Evolutionary conservation across 2,888 invertebrate genomes (phyloP).

Genomic region (Megamerina dolium): DNA sequence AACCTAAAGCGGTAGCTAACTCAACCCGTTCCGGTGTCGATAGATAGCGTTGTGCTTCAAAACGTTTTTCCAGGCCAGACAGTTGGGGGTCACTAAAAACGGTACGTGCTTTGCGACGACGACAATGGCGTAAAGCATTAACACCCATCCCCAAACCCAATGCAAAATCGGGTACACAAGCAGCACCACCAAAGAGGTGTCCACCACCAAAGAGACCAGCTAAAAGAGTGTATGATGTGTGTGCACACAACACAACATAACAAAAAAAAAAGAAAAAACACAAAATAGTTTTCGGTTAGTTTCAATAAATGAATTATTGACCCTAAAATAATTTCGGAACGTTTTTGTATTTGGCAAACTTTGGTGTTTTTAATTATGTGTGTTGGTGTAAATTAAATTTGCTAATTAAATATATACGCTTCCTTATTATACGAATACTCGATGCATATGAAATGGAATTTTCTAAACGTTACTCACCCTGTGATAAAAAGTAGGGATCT

Average conservation of each 20-base stretch:
- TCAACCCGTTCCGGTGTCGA: slow-evolving; percentile 96
- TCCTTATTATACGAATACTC: too few species aligned
- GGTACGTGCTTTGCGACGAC: slow-evolving; percentile 92
- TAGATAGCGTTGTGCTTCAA: slow-evolving; percentile 89
- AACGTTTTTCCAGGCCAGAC: slow-evolving; percentile 86
- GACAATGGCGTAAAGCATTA: slow-evolving; percentile 81
- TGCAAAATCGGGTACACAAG: slow-evolving; percentile 47
- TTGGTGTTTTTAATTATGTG: slow-evolving; percentile 31
- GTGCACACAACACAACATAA: background rate
- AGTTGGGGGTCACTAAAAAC: slow-evolving; percentile 80
- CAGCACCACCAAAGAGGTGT: slow-evolving; percentile 44
- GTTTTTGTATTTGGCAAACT: slow-evolving; percentile 19
- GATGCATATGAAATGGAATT: too few species aligned
- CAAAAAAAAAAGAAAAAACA: slow-evolving; percentile 5
- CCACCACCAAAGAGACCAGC: slow-evolving; percentile 47
- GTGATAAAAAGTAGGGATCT: slow-evolving; percentile 66
- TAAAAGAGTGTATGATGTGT: slow-evolving; percentile 14
- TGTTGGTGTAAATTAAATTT: background rate
- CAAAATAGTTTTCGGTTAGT: slow-evolving; percentile 1
- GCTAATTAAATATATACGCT: background rate
- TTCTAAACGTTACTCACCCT: slow-evolving; percentile 53
- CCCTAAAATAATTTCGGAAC: slow-evolving; percentile 6
- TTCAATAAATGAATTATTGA: slow-evolving; percentile 9
- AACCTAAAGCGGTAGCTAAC: slow-evolving; percentile 81
- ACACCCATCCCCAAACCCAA: slow-evolving; percentile 50